Evolutionary conservation across 2,888 invertebrate species (phyloP).

Genomic region (Stenurella melanura): DNA sequence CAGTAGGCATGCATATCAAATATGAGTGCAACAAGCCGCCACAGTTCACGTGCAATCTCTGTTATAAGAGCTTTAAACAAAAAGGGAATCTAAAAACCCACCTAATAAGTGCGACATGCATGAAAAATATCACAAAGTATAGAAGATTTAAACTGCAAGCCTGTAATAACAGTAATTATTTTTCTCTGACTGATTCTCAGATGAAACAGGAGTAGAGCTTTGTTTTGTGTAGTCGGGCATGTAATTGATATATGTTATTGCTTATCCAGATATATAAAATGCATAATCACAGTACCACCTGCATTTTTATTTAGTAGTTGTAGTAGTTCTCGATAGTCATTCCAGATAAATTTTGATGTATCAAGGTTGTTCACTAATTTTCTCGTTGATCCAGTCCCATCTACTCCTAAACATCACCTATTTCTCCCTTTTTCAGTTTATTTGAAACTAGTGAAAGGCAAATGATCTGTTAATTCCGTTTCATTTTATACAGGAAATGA

Average conservation of each 20-base stretch:
- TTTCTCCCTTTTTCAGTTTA: no score
- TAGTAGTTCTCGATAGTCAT: not conserved
- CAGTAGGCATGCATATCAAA: slow-evolving; percentile 51
- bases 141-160: slow-evolving; percentile 27
- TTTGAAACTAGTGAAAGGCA: no score
- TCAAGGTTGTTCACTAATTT: no score
- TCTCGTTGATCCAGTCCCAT: no score
- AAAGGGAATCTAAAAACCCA: slow-evolving; percentile 42
- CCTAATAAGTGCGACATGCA: slow-evolving; percentile 36
- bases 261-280: slow-evolving; percentile 7
- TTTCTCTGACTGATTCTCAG: slow-evolving; percentile 16
- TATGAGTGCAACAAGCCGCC: slow-evolving; percentile 58
- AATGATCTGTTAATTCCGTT: no score
- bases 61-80: slow-evolving; percentile 50
- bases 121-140: slow-evolving; percentile 26
- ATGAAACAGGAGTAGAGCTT: slow-evolving; percentile 8
- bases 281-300: not conserved
- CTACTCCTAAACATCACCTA: no score
- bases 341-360: no score
- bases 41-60: slow-evolving; percentile 54
- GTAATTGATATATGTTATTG: not conserved
- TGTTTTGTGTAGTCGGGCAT: not conserved
- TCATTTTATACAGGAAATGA: no score
- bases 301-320: slow-evolving; percentile 2
- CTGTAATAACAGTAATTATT: slow-evolving; percentile 11